Evolutionary conservation across 2,888 invertebrate genomes (phyloP), one percentile per base, ranked within the genome.

Genomic region (Diaperis boleti): DNA sequence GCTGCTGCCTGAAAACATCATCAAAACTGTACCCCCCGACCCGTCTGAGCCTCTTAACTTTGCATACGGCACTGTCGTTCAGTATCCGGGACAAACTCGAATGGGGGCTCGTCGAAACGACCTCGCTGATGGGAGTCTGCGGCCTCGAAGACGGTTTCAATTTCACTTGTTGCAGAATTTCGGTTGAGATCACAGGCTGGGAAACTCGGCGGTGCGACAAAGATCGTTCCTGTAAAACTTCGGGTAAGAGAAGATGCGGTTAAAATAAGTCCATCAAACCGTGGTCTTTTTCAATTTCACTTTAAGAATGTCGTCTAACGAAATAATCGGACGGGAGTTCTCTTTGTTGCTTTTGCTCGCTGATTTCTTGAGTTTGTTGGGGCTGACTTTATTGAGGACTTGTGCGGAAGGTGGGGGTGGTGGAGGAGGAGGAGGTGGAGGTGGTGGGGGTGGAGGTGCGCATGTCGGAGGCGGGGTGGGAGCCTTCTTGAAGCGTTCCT

Each of bases 231-330:
- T 76, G 65, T 44, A 65, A 15, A 44, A 31, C n/a, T 10, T 7
- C 31, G 3, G 10, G 5, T n/a, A 31, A 20, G 29, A 37, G 10
- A 31, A 33, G 8, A 35, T 20, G 10, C 42, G 17, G 47, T n/a
- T 4, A 8, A 29, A 45, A 11, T 22, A 13, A 26, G 7, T 14
- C 31, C 3, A 1, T n/a, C 77, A 74, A 67, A 80, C 80, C 44
- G 72, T 59, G 0, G 78, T 67, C 69, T 81, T 81, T 61, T 73
- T 76, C 54, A 81, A 64, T 68, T 80, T 79, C 1, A 81, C 81
- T 57, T 79, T 80, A 37, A 81, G 66, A 54, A 81, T 80, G 56
- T 81, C 81, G 31, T 79, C 79, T 37, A 80, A 62, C n/a, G 78
- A 79, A 57, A 81, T 81, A 2, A 75, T 68, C 0, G 81, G 81